phyloP scores from a whole-genome alignment of 1,140 invertebrate species.

The Drosophila bocqueti region DNA sequence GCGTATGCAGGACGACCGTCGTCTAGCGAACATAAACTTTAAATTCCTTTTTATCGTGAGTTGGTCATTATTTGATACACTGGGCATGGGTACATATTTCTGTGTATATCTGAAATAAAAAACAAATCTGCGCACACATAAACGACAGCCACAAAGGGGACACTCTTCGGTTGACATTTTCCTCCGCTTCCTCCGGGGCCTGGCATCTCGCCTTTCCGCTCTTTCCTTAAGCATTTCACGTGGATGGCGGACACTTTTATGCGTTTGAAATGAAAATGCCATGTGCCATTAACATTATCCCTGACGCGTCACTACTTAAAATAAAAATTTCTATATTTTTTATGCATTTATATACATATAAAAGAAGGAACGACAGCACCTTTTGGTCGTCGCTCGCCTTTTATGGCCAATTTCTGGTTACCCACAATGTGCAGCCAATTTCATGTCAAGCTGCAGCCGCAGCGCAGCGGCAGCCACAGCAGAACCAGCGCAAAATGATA shows the following conservation, averaged over 20 bases:
- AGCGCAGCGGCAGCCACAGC: slow-evolving; percentile 12
- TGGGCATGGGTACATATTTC: slow-evolving; percentile 16
- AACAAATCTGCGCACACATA: slow-evolving; percentile 70
- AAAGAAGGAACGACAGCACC: slow-evolving; percentile 54
- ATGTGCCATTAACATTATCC: slow-evolving; percentile 84
- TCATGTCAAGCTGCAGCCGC: slow-evolving; percentile 77
- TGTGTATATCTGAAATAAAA: slow-evolving; percentile 44
- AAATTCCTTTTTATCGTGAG: slow-evolving; percentile 76
- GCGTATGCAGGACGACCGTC: slow-evolving; percentile 29
- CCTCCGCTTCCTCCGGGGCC: slow-evolving; percentile 9
- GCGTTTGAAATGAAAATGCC: slow-evolving; percentile 82
- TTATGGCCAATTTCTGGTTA: slow-evolving; percentile 84
- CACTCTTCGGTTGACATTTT: slow-evolving; percentile 46
- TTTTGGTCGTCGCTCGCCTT: slow-evolving; percentile 76
- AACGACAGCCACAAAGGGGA: slow-evolving; percentile 67
- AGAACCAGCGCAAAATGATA: slow-evolving; percentile 67
- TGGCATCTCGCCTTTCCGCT: not conserved
- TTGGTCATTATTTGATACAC: slow-evolving; percentile 57
- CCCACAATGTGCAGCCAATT: slow-evolving; percentile 81
- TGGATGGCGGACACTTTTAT: slow-evolving; percentile 71
- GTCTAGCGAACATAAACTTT: slow-evolving; percentile 76
- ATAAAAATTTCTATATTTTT: slow-evolving; percentile 84
- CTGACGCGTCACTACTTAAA: slow-evolving; percentile 83
- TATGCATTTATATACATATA: slow-evolving; percentile 54
- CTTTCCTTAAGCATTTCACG: slow-evolving; percentile 58